Evolutionary conservation across 2,888 invertebrate genomes (phyloP), one percentile per base, ranked within the genome.

Genomic region (Hirtodrosophila trivittata): DNA sequence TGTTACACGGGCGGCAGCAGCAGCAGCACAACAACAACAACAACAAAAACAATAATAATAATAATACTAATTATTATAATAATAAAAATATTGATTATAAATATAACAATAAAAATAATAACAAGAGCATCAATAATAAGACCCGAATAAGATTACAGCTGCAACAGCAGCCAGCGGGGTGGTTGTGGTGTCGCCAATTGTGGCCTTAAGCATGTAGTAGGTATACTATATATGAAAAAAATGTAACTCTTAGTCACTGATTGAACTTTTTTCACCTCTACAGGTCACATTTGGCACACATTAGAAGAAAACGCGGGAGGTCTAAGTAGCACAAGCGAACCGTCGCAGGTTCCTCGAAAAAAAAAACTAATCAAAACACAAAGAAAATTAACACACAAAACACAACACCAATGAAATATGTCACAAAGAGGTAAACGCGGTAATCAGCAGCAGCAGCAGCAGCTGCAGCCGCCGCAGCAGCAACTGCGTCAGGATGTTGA

Each of bases 341-440:
- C 45, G 13, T 43, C 47, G 30, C 10, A 64, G 56, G 63, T 73
- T 63, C 60, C 57, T 25, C 60, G 58, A 68, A 60, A 60, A 68
- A 60, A 60, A 66, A 72, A 66, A 46, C 52, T 51, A 73, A 77
- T 54, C 63, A 65, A 73, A 69, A 59, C 62, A 66, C 66, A 81
- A 68, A 86, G 59, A 72, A 56, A 66, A 75, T 42, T 35, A 54
- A 75, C 50, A 70, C 58, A 75, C 68, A 78, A 69, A 75, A 76
- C 71, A 59, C 84, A 74, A 84, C 84, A 86, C 87, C 85, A 88
- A 88, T 88, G 89, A 89, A 89, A 89, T 82, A 95, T 95, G 94
- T 94, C 94, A 93, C 94, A 94, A 93, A 94, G 94, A 93, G 94
- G 93, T 90, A 95, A 95, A 92, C 93, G 94, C 93, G 93, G 94